phyloP scores from a whole-genome alignment of 2,888 invertebrate genomes.

The Pteria penguin region DNA sequence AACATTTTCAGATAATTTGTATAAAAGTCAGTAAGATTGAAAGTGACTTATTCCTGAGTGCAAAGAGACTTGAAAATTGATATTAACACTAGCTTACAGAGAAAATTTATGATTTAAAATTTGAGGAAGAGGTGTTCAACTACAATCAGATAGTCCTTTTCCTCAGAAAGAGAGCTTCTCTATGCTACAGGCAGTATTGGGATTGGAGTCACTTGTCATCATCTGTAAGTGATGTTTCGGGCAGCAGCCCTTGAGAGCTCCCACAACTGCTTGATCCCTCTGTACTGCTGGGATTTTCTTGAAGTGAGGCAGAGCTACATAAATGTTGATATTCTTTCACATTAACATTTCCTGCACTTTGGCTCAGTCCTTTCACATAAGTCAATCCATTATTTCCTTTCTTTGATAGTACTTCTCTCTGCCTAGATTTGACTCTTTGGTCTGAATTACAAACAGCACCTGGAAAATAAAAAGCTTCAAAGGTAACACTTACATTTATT shows the following conservation, averaged over 20 bases:
- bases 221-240: conserved; percentile 29
- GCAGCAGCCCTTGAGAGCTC: conserved; percentile 64
- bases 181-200: background rate
- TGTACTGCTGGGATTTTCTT: conserved; percentile 20
- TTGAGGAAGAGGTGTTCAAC: background rate
- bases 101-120: too few relatives aligned
- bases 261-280: conserved; percentile 64
- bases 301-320: conserved; percentile 29
- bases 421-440: background rate
- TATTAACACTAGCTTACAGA: too few relatives aligned
- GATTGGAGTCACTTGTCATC: conserved; percentile 36
- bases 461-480: too few relatives aligned
- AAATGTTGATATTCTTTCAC: conserved; percentile 24
- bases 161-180: background rate
- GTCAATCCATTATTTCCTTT: conserved; percentile 45
- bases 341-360: conserved; percentile 49
- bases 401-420: conserved; percentile 38
- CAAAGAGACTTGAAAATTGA: too few relatives aligned
- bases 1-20: too few relatives aligned
- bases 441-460: background rate
- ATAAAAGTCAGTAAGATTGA: too few relatives aligned
- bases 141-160: background rate
- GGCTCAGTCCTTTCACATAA: conserved; percentile 47
- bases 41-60: too few relatives aligned
- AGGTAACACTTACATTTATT: too few relatives aligned